Conservation (phyloP, 1,140 invertebrate species). For the Drosophila kanapiae region DNA sequence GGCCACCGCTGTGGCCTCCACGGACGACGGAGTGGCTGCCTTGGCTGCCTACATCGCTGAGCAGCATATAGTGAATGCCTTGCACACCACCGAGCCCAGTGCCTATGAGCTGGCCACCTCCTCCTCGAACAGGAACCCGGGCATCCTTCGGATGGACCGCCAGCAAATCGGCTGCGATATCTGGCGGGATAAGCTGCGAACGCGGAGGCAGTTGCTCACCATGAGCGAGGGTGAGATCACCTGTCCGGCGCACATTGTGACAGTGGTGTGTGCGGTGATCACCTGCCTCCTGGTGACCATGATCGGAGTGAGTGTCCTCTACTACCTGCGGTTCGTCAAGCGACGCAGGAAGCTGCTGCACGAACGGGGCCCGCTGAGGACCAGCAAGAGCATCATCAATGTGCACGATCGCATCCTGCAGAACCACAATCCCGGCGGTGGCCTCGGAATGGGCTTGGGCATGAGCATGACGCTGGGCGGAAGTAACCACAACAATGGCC, state of each 20-base stretch:
- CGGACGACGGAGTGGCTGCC: slow-evolving; percentile 55
- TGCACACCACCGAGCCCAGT: slow-evolving; percentile 74
- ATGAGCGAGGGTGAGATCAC: slow-evolving; percentile 84
- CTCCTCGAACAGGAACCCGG: slow-evolving; percentile 40
- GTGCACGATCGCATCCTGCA: slow-evolving; percentile 82
- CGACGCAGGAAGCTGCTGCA: slow-evolving; percentile 74
- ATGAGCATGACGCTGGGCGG: slow-evolving; percentile 76
- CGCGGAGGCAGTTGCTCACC: slow-evolving; percentile 56
- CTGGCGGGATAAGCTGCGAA: slow-evolving; percentile 74
- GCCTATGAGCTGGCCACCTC: slow-evolving; percentile 63
- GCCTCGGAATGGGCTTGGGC: slow-evolving; percentile 57
- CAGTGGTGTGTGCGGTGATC: slow-evolving; percentile 83
- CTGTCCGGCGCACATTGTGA: slow-evolving; percentile 84
- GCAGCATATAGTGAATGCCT: slow-evolving; percentile 69
- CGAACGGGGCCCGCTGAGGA: slow-evolving; percentile 70
- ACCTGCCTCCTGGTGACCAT: slow-evolving; percentile 76
- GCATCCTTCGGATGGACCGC: slow-evolving; percentile 74
- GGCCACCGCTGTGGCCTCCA: slow-evolving; percentile 42
- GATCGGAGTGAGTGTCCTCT: slow-evolving; percentile 79
- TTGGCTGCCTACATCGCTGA: slow-evolving; percentile 78
- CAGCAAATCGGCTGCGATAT: slow-evolving; percentile 83
- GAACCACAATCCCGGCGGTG: slow-evolving; percentile 57
- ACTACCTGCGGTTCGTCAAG: slow-evolving; percentile 82
- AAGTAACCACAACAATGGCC: slow-evolving; percentile 33
- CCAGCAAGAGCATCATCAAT: slow-evolving; percentile 82